Evolutionary conservation across 2,797 vertebrate species (phyloP), one percentile per base, ranked within the genome.

Genomic region (Fundulus diaphanus): DNA sequence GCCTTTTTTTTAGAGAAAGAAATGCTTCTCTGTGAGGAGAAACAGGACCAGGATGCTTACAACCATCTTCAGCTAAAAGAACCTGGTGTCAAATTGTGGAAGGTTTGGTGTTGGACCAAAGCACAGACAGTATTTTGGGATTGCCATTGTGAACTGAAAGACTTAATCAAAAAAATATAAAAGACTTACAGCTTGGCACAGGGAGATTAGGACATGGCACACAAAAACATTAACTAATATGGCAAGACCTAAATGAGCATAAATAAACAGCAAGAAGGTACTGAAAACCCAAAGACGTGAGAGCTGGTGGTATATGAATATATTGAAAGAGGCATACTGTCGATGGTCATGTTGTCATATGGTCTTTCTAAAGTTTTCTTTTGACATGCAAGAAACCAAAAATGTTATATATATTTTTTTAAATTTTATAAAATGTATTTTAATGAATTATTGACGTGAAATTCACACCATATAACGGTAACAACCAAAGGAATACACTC

Each of bases 1-100:
- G 87, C 77, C 69, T 68, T 84, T 82, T 80, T 65, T 54, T 24
- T 7, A 1, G 73, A 73, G 85, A 79, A 75, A 73, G 85, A 79
- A 77, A 61, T 42, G 61, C 68, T 46, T 78, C 76, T 78, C 76
- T 71, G 72, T 76, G 70, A 68, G 70, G 56, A 68, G 79, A 85
- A 57, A 61, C 35, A 71, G 20, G 35, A 5, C 46, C 82, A 84
- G 78, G 79, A 83, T 77, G 81, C 63, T 61, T 70, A 35, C 13
- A 61, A 72, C 24, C 67, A 80, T 73, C 78, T 89, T 87, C 24
- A 80, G 37, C 57, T 35, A 2, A 46, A 22, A 76, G 48, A 57
- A 79, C 84, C 84, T 91, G 11, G n/a, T n/a, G n/a, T n/a, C n/a
- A n/a, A n/a, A n/a, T n/a, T n/a, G n/a, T n/a, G n/a, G n/a, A n/a